phyloP scores from a whole-genome alignment of 1,140 invertebrate species.

The Habropoda laboriosa region DNA sequence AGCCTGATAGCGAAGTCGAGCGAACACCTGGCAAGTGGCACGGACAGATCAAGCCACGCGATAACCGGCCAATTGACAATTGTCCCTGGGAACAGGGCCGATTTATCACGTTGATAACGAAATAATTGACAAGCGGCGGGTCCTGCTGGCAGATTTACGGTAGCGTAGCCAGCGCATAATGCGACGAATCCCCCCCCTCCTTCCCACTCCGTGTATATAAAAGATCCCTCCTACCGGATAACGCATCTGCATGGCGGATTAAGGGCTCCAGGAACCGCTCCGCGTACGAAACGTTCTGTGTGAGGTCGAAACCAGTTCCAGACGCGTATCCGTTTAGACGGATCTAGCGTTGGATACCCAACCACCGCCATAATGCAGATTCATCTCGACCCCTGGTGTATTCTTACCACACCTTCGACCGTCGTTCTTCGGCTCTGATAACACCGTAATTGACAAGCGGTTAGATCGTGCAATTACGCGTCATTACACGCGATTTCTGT shows the following conservation, averaged over 20 bases:
- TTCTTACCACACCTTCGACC: not conserved
- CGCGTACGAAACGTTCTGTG: constrained; percentile 41
- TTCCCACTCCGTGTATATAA: not conserved
- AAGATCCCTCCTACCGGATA: constrained; percentile 37
- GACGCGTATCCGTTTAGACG: constrained; percentile 29
- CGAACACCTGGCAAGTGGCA: constrained; percentile 27
- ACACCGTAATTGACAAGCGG: constrained; percentile 42
- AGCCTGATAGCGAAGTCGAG: constrained; percentile 13
- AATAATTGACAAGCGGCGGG: constrained; percentile 46
- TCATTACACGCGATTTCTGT: constrained; percentile 12
- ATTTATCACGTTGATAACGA: constrained; percentile 48
- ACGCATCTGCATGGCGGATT: constrained; percentile 47
- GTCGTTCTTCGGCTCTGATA: not conserved
- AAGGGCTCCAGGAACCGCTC: constrained; percentile 36
- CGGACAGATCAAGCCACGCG: not conserved
- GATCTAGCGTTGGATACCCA: too few species aligned
- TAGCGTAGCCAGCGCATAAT: constrained; percentile 38
- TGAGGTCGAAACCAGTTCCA: constrained; percentile 48
- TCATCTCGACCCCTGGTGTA: constrained; percentile 1
- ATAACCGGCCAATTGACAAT: constrained; percentile 45
- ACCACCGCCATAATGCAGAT: constrained; percentile 41
- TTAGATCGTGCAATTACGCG: constrained; percentile 26
- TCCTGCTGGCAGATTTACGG: constrained; percentile 46
- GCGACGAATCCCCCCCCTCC: constrained; percentile 19
- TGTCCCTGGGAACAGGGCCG: constrained; percentile 29